Base-by-base conservation (phyloP, 1,140 invertebrate genomes). In the Trichogramma pretiosum region DNA sequence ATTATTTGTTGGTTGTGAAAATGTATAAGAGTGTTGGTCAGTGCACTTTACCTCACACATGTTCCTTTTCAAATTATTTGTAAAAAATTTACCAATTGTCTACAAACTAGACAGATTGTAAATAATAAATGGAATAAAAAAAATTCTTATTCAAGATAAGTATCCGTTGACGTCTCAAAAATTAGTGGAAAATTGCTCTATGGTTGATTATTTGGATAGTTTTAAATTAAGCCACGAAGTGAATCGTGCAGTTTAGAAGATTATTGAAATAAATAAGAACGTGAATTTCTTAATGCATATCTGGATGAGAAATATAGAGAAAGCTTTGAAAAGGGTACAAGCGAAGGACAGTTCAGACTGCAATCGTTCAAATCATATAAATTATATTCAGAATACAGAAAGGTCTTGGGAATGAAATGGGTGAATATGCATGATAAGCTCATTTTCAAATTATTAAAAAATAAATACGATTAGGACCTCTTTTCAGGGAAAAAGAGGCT, bases 151-250 rank as follows among this genome's bases (percentile, higher is more conserved):
- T 49, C 32, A 40, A 13, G 33, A 38, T 11, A 21, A 36, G 2
- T 49, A 37, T 24, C 59, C 62, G 0, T 11, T 21, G 9, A 62
- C 63, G 3, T 56, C 54, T 13, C 17, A 55, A 7, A 56, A 58
- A 0, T 57, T 65, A n/a, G 28, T 17, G 3, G 19, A 60, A 3
- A 43, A 50, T 16, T 57, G 61, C 23, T 65, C 64, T 34, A 60
- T 63, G 48, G 61, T 63, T 46, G 65, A 65, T 39, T 62, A 59
- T 37, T 46, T 67, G 10, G 54, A 59, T 26, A 56, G 53, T 32
- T 39, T 50, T 16, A 35, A 54, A 0, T 53, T 48, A 16, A 53
- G 55, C 17, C 14, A 42, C 0, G 50, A 52, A n/a, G 56, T 55
- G 1, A 49, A 53, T 23, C 2, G 50, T 11, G 32, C 59, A 3